These are phyloP conservation scores for Mus spicilegus DNA, from an alignment of 2,113 vertebrate species.

Conservation along the genomic window DNA sequence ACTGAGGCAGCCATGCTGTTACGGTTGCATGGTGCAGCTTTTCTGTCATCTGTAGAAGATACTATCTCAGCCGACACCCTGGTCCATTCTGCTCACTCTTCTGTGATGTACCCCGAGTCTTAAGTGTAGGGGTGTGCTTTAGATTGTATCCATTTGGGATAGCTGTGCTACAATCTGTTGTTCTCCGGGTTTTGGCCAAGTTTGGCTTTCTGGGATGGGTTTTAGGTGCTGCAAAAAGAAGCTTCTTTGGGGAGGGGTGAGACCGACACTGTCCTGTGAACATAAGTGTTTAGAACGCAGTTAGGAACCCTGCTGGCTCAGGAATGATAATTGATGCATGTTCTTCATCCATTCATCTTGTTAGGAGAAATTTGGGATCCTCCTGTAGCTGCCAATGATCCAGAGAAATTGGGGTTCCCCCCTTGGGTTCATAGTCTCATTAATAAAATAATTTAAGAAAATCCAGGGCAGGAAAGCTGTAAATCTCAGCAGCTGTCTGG, in stretches of 20 bases:
- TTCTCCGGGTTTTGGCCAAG: neutral
- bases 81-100: neutral
- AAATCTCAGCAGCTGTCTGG: neutral
- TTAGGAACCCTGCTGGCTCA: neutral
- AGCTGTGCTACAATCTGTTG: neutral
- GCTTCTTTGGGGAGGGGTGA: neutral
- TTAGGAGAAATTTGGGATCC: neutral
- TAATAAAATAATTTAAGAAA: neutral
- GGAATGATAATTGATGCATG: neutral
- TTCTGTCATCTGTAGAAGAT: neutral
- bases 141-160: neutral
- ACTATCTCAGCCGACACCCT: neutral
- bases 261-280: neutral
- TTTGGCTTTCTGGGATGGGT: neutral
- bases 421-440: neutral
- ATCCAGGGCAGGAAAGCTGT: neutral
- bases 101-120: neutral
- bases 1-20: neutral
- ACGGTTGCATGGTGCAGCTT: neutral
- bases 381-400: neutral
- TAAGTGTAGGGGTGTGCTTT: neutral
- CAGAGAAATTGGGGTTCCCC: too few relatives aligned
- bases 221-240: neutral
- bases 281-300: neutral
- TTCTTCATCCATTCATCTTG: neutral